These are phyloP conservation scores for Mesoclemmys tuberculata DNA, from an alignment of 2,113 vertebrate species.

Conservation along the genomic window DNA sequence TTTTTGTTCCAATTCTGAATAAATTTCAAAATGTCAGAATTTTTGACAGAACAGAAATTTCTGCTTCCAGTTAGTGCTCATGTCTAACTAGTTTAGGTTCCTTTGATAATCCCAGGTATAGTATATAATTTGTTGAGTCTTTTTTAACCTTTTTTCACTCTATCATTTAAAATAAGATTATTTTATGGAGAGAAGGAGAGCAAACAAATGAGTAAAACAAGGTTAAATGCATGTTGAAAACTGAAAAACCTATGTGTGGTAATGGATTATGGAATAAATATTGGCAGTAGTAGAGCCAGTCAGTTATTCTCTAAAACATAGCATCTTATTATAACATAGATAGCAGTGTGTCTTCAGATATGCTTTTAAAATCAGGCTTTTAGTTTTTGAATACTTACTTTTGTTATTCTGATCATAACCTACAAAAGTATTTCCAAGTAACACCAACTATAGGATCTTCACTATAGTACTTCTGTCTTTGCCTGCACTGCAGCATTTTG, in stretches of 20 bases:
- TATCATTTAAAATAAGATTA: too few relatives aligned
- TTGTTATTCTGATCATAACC: neutral
- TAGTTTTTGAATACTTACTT: neutral
- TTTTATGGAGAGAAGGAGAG: too few relatives aligned
- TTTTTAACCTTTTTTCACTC: too few relatives aligned
- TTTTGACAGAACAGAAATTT: neutral
- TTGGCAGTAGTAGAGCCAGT: neutral
- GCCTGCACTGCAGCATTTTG: too few relatives aligned
- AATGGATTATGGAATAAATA: neutral
- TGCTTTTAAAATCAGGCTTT: neutral
- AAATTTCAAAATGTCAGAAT: too few relatives aligned
- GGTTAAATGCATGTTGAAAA: too few relatives aligned
- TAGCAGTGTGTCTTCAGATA: neutral
- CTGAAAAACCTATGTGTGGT: neutral
- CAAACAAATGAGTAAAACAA: too few relatives aligned
- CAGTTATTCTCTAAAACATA: neutral
- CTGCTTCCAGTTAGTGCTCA: neutral
- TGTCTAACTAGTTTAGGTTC: neutral
- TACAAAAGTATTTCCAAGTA: neutral
- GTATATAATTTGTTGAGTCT: too few relatives aligned
- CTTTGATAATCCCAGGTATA: too few relatives aligned
- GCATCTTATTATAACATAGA: too few relatives aligned
- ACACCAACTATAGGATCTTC: neutral
- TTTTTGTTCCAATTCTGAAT: too few relatives aligned
- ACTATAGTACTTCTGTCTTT: neutral